Evolutionary conservation across 2,113 vertebrate genomes (phyloP).

Genomic region (Triplophysa tibetana): DNA sequence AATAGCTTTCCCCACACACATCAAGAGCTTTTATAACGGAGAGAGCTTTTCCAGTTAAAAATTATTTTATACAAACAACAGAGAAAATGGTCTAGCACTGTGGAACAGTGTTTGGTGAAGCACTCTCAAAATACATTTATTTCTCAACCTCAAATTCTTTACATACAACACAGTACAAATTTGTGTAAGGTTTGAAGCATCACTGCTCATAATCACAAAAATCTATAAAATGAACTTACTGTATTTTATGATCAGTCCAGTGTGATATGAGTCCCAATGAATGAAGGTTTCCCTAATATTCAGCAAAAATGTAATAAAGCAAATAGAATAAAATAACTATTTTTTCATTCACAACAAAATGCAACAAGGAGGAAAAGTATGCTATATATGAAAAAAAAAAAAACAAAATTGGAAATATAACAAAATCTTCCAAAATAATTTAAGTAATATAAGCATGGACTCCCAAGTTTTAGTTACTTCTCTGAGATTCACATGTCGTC

Average conservation of each 20-base stretch:
- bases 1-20: conserved; percentile 6
- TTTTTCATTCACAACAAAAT: too few species aligned
- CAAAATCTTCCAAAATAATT: too few species aligned
- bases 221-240: conserved; percentile 28
- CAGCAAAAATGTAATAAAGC: background rate
- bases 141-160: background rate
- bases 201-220: background rate
- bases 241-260: background rate
- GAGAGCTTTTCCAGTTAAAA: background rate
- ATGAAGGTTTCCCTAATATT: background rate
- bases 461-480: background rate
- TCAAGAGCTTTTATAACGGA: background rate
- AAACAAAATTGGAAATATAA: too few species aligned
- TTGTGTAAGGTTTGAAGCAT: background rate
- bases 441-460: background rate
- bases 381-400: too few species aligned
- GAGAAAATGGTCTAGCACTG: background rate
- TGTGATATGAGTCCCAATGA: conserved; percentile 14
- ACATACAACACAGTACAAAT: background rate
- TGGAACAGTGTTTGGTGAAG: background rate
- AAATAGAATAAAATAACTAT: too few species aligned
- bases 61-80: background rate
- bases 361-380: too few species aligned
- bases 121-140: background rate
- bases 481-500: conserved; percentile 22